Evolutionary conservation across 2,888 invertebrate species (phyloP).

Genomic region (Cryptus viduatorius): DNA sequence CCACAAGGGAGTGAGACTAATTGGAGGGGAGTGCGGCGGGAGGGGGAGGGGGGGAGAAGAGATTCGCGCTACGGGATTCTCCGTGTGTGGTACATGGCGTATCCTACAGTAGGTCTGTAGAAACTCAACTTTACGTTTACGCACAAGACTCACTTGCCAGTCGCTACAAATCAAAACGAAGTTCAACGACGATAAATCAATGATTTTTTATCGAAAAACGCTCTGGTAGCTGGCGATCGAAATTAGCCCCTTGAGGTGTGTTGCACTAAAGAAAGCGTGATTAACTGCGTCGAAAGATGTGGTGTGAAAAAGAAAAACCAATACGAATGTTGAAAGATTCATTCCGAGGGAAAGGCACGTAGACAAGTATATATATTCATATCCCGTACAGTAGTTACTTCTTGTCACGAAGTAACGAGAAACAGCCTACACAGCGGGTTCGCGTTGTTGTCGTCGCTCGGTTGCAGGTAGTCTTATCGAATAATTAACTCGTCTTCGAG

Average conservation of each 20-base stretch:
- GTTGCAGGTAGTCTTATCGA: slow-evolving; percentile 24
- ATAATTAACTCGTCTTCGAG: slow-evolving; percentile 69
- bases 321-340: too few relatives aligned
- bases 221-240: not conserved
- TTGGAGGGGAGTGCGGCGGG: slow-evolving; percentile 49
- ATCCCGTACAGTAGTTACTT: not conserved
- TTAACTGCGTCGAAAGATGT: too few relatives aligned
- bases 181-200: not conserved
- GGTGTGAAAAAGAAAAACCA: too few relatives aligned
- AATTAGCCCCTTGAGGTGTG: not conserved
- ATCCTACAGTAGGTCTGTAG: not conserved
- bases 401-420: slow-evolving; percentile 52
- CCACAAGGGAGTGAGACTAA: slow-evolving; percentile 53
- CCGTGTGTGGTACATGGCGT: slow-evolving; percentile 28
- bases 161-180: not conserved
- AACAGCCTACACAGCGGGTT: slow-evolving; percentile 56
- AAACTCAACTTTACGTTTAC: not conserved
- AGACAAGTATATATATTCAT: too few relatives aligned
- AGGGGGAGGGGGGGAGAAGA: too few relatives aligned
- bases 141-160: not conserved
- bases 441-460: slow-evolving; percentile 12
- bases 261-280: too few relatives aligned
- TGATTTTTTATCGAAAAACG: not conserved
- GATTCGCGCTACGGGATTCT: slow-evolving; percentile 50
- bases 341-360: too few relatives aligned